phyloP scores from a whole-genome alignment of 2,113 vertebrate genomes.

The Sisor rabdophorus region DNA sequence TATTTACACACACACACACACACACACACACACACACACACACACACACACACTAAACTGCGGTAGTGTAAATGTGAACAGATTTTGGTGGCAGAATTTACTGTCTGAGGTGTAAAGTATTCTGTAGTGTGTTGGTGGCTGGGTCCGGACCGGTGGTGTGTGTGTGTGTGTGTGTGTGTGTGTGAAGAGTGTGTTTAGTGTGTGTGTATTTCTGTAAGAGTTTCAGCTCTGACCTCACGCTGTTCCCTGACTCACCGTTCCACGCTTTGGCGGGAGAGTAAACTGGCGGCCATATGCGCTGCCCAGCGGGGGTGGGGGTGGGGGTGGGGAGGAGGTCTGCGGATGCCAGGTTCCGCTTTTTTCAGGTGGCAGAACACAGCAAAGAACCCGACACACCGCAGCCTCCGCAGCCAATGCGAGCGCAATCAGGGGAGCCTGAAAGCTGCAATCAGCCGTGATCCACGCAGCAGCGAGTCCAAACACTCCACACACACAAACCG shows the following conservation, averaged over 20 bases:
- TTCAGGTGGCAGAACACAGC: slow-evolving; percentile 47
- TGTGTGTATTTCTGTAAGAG: background rate
- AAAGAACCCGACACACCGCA: slow-evolving; percentile 43
- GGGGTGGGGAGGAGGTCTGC: slow-evolving; percentile 53
- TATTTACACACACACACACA: no score
- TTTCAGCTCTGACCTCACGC: slow-evolving; percentile 21
- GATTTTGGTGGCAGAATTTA: no score
- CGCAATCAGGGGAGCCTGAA: slow-evolving; percentile 64
- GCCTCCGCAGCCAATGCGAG: slow-evolving; percentile 58
- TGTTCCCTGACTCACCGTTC: slow-evolving; percentile 29
- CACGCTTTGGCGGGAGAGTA: slow-evolving; percentile 35
- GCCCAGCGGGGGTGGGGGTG: slow-evolving; percentile 60
- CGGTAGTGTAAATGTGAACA: no score
- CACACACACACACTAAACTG: no score
- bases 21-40: no score
- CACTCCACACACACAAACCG: background rate
- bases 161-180: background rate
- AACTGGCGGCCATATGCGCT: slow-evolving; percentile 61
- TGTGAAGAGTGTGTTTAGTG: background rate
- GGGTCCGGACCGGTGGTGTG: background rate
- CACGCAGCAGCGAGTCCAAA: slow-evolving; percentile 54
- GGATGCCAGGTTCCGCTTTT: slow-evolving; percentile 49
- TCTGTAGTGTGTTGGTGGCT: no score
- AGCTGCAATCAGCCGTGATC: slow-evolving; percentile 65
- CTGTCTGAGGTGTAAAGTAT: no score